Base-by-base conservation (phyloP, 2,888 invertebrate genomes). In the Onthophagus sagittarius region DNA sequence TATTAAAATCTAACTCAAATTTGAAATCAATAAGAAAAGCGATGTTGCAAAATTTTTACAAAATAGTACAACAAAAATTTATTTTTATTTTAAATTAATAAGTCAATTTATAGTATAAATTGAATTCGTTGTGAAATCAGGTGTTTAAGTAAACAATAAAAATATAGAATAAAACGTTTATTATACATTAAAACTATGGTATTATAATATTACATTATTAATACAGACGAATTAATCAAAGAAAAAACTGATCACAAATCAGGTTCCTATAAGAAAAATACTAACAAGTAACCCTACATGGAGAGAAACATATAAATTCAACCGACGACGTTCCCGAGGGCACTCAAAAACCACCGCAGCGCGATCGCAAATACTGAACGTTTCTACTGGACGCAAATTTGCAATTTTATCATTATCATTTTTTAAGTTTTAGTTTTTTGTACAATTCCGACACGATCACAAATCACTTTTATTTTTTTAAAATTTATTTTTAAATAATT, bases 181-280 rank as follows among this genome's bases (percentile, higher is more conserved):
- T 75, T 75, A 75, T 75, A 72, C 63, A 75, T 70, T 75, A 75
- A 73, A 72, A 72, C 75, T 75, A 75, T 73, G 75, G 75, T 75
- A 75, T 71, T 70, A 74, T 74, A 69, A 72, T 75, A 75, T 75
- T 75, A 75, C 75, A 75, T 69, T 75, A 75, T 75, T 75, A 75
- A 75, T 75, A 75, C 75, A 75, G 71, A 74, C 71, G 75, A 76
- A 73, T 77, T 77, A 77, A 23, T 23, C 23, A 23, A 23, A 23
- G 23, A 23, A 23, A 23, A 75, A 78, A 76, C 77, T 77, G 76
- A 78, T 78, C 78, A 78, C 78, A 78, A 77, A 74, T 77, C 74
- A 75, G 73, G 75, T 73, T 70, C 71, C 72, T 72, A 74, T 23
- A 67, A 64, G 73, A 70, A 32, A 53, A 71, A 71, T 71, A 75